Base-by-base conservation (phyloP, 2,113 vertebrate species). In the Donacobius atricapilla region DNA sequence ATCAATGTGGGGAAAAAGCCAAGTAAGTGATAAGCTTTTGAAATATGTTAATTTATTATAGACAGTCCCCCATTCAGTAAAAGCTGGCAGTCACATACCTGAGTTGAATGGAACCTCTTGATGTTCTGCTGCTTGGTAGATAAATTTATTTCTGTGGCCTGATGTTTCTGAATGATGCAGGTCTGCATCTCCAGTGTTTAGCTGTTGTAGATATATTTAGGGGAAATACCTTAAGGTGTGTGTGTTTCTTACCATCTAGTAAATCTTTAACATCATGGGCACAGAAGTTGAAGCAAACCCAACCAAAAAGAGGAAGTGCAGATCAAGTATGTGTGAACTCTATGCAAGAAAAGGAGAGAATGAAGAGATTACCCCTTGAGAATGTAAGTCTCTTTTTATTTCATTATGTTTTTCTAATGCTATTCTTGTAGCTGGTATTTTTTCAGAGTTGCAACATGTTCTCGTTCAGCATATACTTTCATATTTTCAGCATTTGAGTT, bases 201-300 rank as follows among this genome's bases (percentile, higher is more conserved):
- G 81, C 40, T 80, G 5, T 17, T 83, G 15, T 18, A 71, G 33
- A 16, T 33, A 3, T 1, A 0, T 28, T 31, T 53, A 19, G 10
- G 30, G 39, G 16, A 75, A 75, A n/a, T 47, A n/a, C 9, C 16
- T 71, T 39, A 71, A 1, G 2, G 31, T 65, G n/a, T 89, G 27
- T 70, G 13, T 94, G 51, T 77, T 94, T 71, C 91, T 93, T 65
- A 28, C 68, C 31, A 56, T 84, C 25, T 89, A 98, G 98, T 92
- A 98, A 98, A 93, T 94, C 93, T 28, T 58, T 99, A 92, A 99
- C 99, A 39, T 99, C 99, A 24, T 99, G 99, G 99, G 99, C 99
- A 51, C 98, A 99, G 83, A 99, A 98, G 87, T 95, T 99, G 94
- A 99, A 98, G 96, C 97, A 98, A 94, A 98, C 93, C 84, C 97